Conservation (phyloP, 2,888 invertebrate species). For the Pristionchus exspectatus region DNA sequence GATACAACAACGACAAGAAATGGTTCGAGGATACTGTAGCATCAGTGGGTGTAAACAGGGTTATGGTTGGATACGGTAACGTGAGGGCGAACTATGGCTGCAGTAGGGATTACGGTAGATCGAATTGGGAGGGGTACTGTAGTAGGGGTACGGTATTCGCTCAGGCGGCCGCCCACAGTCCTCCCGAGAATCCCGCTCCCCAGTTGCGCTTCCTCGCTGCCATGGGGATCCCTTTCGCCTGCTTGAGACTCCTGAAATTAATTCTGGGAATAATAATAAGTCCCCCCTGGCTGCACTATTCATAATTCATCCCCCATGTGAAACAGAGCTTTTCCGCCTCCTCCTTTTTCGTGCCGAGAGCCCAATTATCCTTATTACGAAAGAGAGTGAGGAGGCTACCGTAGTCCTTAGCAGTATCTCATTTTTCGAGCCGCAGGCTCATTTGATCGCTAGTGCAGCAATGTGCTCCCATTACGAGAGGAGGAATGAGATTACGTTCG, state of each 20-base stretch:
- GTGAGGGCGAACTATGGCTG: background rate
- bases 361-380: constrained; percentile 13
- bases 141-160: background rate
- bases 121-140: background rate
- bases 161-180: constrained; percentile 69
- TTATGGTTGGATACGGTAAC: too few species aligned
- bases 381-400: background rate
- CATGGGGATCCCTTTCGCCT: constrained; percentile 22
- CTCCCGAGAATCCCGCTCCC: constrained; percentile 71
- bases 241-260: constrained; percentile 50
- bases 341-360: background rate
- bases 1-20: too few species aligned
- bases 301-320: background rate
- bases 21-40: too few species aligned
- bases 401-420: background rate
- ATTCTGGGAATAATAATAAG: background rate
- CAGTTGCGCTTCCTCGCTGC: constrained; percentile 59
- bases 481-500: background rate
- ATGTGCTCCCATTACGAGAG: background rate
- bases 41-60: too few species aligned
- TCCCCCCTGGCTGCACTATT: background rate
- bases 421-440: background rate
- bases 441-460: background rate
- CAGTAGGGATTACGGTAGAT: background rate
- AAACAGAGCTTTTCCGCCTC: background rate